A percentile compares a stretch with the other conserved stretches of the same genome.
Conservation (phyloP, 2,888 invertebrate species). For the Leptinotarsa juncta region DNA sequence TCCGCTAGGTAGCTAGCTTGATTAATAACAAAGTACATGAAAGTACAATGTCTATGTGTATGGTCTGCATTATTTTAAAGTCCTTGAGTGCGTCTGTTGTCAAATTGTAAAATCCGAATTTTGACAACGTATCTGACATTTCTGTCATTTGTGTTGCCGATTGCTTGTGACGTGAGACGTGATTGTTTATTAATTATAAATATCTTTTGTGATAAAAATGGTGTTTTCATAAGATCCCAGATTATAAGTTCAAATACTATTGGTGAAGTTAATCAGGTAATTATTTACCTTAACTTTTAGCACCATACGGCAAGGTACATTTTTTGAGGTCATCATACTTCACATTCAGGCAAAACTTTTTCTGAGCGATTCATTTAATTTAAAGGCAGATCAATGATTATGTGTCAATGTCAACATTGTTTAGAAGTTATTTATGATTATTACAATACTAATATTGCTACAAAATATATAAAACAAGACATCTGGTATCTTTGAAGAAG, state of each 20-base stretch:
- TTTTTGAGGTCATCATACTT: constrained; percentile 16
- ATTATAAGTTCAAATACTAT: constrained; percentile 31
- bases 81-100: neutral
- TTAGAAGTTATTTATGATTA: neutral
- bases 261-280: constrained; percentile 18
- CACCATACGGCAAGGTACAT: neutral
- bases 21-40: too few species aligned
- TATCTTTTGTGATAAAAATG: constrained; percentile 46
- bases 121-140: neutral
- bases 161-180: constrained; percentile 36
- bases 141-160: constrained; percentile 21
- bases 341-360: constrained; percentile 1
- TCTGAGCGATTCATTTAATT: constrained; percentile 7
- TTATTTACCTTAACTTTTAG: neutral
- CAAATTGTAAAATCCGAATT: neutral
- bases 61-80: too few species aligned
- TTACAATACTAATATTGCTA: neutral
- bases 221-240: constrained; percentile 42
- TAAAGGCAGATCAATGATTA: constrained; percentile 4
- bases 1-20: too few species aligned
- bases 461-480: neutral
- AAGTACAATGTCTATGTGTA: too few species aligned
- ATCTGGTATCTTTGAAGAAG: constrained; percentile 1
- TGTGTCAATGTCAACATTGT: constrained; percentile 6
- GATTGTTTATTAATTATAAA: constrained; percentile 42